A percentile compares a stretch with the other conserved stretches of the same genome.
Evolutionary conservation across 1,140 invertebrate species (phyloP).

Genomic region (Paramacrobiotus metropolitanus): DNA sequence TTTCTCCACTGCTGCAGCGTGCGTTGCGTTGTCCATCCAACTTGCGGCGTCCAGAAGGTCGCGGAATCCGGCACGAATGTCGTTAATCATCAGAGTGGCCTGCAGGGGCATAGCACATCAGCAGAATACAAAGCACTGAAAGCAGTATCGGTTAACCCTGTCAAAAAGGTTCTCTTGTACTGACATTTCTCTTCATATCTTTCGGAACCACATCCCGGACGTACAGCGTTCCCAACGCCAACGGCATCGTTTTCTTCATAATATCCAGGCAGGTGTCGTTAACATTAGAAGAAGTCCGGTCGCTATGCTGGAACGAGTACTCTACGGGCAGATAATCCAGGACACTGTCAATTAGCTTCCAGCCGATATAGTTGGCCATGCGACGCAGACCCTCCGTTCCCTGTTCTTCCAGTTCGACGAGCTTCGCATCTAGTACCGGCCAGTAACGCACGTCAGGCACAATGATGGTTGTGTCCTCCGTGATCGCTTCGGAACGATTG

Average conservation of each 20-base stretch:
- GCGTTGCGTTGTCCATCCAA: conserved; percentile 1
- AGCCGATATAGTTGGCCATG: background rate
- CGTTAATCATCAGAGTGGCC: background rate
- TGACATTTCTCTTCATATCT: background rate
- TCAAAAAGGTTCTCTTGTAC: too few relatives aligned
- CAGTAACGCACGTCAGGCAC: background rate
- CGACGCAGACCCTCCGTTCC: background rate
- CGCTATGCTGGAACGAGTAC: background rate
- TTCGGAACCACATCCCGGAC: background rate
- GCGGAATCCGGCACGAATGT: background rate
- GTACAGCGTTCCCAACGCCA: background rate
- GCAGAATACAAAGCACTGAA: too few relatives aligned
- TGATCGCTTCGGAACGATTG: too few relatives aligned
- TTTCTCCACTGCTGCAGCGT: background rate
- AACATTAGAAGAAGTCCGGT: background rate
- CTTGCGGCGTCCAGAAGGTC: background rate
- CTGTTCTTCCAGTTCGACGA: background rate
- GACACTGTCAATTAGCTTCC: background rate
- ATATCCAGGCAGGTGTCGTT: background rate
- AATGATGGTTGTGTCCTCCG: background rate
- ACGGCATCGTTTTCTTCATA: background rate
- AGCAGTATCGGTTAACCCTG: too few relatives aligned
- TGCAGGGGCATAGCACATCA: too few relatives aligned
- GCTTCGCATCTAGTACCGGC: background rate
- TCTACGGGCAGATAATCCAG: background rate